Base-by-base conservation (phyloP, 37 sponge, comb jelly and placozoan species). In the Spongia lamella region DNA sequence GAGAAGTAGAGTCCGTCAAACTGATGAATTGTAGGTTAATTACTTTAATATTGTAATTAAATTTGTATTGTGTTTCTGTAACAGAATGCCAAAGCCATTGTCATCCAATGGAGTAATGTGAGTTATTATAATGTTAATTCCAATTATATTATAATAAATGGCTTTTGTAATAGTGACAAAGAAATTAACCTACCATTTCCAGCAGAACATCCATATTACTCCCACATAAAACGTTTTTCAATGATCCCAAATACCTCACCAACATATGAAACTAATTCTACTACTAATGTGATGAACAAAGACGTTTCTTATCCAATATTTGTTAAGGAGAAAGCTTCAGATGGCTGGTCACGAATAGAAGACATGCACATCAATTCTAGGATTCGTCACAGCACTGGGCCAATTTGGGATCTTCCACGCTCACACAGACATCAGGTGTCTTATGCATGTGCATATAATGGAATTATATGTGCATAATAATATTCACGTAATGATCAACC, bases 121-220 rank as follows among this genome's bases (percentile, higher is more conserved):
- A 78, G 84, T 63, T 30, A 76, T 7, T 34, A 16, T 24, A 49
- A 7, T 29, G 19, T 31, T 15, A 50, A 30, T 9, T 53, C 25
- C 24, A 26, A 72, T 7, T 20, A 21, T 33, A 2, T 22, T 16
- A n/a, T 65, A n/a, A n/a, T n/a, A n/a, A n/a, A n/a, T n/a, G n/a
- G n/a, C n/a, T n/a, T n/a, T n/a, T n/a, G n/a, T n/a, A 56, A 14
- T 70, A 92, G 93, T 21, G 33, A 68, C 20, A 84, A 76, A 29
- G 86, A 84, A 55, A 20, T 88, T 1, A 39, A 53, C 24, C 68
- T 57, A 2, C 85, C 85, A 13, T 92, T 88, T 43, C 93, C 93
- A 21, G 78, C 86, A 0, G 86, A 92, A 75, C 93, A 92, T 55
- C 93, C 93, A 9, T 87, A 61, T 68, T 68, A 85, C 43, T 92